These are phyloP conservation scores for Oriolus oriolus DNA, from an alignment of 2,113 vertebrate genomes.

Conservation along the genomic window DNA sequence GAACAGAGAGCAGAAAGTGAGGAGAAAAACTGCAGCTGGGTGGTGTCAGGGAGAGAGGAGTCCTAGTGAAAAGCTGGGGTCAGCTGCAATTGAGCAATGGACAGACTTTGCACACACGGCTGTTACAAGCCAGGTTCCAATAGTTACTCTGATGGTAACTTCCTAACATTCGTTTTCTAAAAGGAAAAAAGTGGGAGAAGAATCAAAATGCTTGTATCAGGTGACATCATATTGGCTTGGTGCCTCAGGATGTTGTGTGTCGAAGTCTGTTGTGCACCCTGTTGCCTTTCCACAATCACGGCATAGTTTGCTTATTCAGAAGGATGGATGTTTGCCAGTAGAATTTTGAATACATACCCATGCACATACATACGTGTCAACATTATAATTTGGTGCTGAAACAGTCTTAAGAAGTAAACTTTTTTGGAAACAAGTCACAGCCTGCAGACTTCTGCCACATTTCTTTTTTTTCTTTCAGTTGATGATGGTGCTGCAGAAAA, in stretches of 20 bases:
- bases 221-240: not conserved
- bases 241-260: not conserved
- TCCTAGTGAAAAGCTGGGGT: not conserved
- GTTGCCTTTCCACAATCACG: not conserved
- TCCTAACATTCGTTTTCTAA: not conserved
- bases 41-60: not conserved
- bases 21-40: not conserved
- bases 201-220: not conserved
- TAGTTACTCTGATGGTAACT: not conserved
- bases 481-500: slow-evolving; percentile 97
- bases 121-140: not conserved
- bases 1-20: not conserved
- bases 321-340: not conserved
- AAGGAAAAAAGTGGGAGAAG: not conserved
- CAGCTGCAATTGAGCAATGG: not conserved
- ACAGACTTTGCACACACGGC: accelerated
- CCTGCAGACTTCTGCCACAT: not conserved
- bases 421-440: not conserved
- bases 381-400: not conserved
- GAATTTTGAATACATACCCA: not conserved
- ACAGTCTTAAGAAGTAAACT: not conserved
- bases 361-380: not conserved
- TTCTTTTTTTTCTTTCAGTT: slow-evolving; percentile 72
- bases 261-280: not conserved
- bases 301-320: not conserved